Evolutionary conservation across 2,113 vertebrate species (phyloP), one percentile per base, ranked within the genome.

Genomic region (Zonotrichia leucophrys): DNA sequence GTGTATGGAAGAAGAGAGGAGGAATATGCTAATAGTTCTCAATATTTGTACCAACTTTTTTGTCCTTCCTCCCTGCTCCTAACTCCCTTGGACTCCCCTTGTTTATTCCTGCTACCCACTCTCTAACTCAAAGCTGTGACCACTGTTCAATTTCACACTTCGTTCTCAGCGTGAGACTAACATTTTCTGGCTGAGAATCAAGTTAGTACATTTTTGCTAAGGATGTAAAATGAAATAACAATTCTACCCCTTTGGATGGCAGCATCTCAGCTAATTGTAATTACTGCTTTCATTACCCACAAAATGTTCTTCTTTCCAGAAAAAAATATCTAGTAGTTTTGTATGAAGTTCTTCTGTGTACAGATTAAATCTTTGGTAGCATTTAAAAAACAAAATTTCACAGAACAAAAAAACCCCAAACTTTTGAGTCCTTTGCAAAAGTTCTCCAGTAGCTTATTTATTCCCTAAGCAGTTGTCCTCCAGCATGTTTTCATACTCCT

Each of bases 201-300:
- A 94, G 20, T 55, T 78, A 78, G 20, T 67, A 63, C 21, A 78
- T 90, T 93, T 88, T 68, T 93, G 44, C 68, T 78, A 75, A 70
- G 30, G 53, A 60, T 75, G 18, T 75, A 79, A 68, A 86, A 85
- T 46, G 21, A 87, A 93, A 75, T 64, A 96, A 80, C 27, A 80
- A 59, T 90, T 93, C 35, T 90, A 68, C n/a, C 12, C 28, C 44
- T 75, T 22, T 87, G 90, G 69, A 70, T 94, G 64, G 84, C 52
- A 96, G 33, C 37, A 80, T 95, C 95, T 96, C 87, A 96, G 95
- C 80, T 96, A 97, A 97, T 84, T 94, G 55, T 93, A 97, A 97
- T 97, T 96, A 95, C 41, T 94, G 50, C 39, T 96, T 95, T 93
- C 68, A 91, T 91, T 96, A 95, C 21, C 35, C 83, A 79, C 14